Base-by-base conservation (phyloP, 2,888 invertebrate genomes). In the Aquatica leii region DNA sequence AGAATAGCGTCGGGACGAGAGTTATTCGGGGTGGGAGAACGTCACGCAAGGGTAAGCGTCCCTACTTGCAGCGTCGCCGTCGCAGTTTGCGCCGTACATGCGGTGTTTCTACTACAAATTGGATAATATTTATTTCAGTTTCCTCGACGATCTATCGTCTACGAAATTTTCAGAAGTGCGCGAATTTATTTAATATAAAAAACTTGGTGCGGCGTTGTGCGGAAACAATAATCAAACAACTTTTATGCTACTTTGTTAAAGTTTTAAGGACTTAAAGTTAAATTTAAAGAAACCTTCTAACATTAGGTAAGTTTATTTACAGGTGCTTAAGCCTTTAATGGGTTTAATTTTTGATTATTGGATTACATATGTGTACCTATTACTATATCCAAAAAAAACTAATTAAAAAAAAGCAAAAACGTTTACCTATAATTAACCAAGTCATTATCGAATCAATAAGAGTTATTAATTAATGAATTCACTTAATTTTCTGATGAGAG, bases 1-100 rank as follows among this genome's bases (percentile, higher is more conserved):
- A 58, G 64, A 64, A 62, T 53, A 67, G 63, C 65, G 65, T 65
- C 62, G 57, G 58, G 53, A 65, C 56, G 49, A 56, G 52, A 58
- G 52, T 56, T 54, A 40, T 58, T 49, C 58, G 50, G 57, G 66
- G 66, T 60, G 68, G 66, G 66, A 52, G 65, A 68, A 62, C 59
- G 65, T 67, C 65, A 67, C 68, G 66, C 56, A 60, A 68, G 71
- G 69, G 71, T 70, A 67, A 68, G 70, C 71, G 70, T 70, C 71
- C 71, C 70, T 68, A 57, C 60, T 66, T 62, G 64, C 64, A 66
- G 65, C 69, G 70, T 62, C 69, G 70, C 49, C 70, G 70, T 63
- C 69, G 71, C 67, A 70, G 70, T 71, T 60, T 62, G 66, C 71
- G 68, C 59, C 67, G 66, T 62, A 67, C 69, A 67, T 67, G 71